A percentile compares a stretch with the other conserved stretches of the same genome.
Evolutionary conservation across 2,888 invertebrate genomes (phyloP).

Genomic region (Dynastes maya): DNA sequence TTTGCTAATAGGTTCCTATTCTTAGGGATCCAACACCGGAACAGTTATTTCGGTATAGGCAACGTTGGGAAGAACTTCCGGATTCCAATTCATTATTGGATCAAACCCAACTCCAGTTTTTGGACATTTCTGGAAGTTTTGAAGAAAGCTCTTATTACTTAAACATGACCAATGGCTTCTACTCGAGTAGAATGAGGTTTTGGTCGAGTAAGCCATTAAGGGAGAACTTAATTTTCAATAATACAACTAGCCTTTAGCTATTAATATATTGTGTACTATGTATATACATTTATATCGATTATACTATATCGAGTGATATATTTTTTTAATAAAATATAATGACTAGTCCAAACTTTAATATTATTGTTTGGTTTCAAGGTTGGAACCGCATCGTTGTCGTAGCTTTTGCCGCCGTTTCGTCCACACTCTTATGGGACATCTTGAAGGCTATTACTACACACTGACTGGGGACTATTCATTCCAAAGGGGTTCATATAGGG

Average conservation of each 20-base stretch:
- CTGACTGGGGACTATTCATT: too few relatives aligned
- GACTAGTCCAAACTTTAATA: neutral
- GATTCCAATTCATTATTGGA: constrained; percentile 40
- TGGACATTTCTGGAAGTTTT: constrained; percentile 56
- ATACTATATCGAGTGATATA: neutral
- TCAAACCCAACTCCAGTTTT: constrained; percentile 55
- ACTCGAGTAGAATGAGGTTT: constrained; percentile 58
- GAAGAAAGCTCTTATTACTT: constrained; percentile 30
- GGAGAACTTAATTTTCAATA: constrained; percentile 55
- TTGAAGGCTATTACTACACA: too few relatives aligned
- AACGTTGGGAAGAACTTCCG: constrained; percentile 44
- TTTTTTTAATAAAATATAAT: constrained; percentile 2
- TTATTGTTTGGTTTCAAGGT: neutral
- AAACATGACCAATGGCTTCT: constrained; percentile 56
- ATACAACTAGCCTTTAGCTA: constrained; percentile 16
- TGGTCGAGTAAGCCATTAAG: constrained; percentile 58
- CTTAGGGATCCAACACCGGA: constrained; percentile 60
- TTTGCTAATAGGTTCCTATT: constrained; percentile 35
- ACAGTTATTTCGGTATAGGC: constrained; percentile 3
- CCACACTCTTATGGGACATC: too few relatives aligned
- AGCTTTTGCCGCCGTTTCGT: too few relatives aligned
- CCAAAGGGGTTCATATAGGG: too few relatives aligned
- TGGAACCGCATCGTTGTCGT: too few relatives aligned
- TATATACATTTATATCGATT: neutral
- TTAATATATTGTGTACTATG: neutral